A percentile compares a stretch with the other conserved stretches of the same genome.
Evolutionary conservation across 2,113 vertebrate genomes (phyloP).

Genomic region (Tragelaphus imberbis): DNA sequence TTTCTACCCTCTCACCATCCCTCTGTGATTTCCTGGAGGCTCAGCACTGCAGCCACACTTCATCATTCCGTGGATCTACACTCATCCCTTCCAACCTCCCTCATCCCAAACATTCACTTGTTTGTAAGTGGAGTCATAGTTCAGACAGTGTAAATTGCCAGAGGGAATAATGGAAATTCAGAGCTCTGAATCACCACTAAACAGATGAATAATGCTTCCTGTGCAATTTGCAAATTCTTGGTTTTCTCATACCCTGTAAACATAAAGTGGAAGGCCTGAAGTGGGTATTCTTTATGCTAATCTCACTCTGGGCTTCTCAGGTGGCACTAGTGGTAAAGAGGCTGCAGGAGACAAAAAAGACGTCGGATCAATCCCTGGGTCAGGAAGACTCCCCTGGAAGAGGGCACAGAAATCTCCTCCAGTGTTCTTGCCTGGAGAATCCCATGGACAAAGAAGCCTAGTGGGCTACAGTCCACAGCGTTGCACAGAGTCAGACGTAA

Average conservation of each 20-base stretch:
- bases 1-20: not conserved
- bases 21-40: not conserved
- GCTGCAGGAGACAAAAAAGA: not conserved
- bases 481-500: not conserved
- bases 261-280: not conserved
- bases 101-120: not conserved
- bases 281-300: not conserved
- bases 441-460: not conserved
- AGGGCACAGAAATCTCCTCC: not conserved
- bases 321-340: not conserved
- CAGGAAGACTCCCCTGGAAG: not conserved
- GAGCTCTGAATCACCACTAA: not conserved
- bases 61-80: not conserved
- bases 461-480: not conserved
- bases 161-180: not conserved
- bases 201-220: not conserved
- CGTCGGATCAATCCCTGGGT: fast-evolving
- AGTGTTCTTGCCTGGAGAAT: not conserved
- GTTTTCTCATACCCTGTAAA: not conserved
- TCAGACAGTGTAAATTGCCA: not conserved
- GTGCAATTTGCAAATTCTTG: not conserved
- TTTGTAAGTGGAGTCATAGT: not conserved
- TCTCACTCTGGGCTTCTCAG: not conserved
- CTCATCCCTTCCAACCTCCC: not conserved
- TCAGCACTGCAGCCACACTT: not conserved